These are phyloP conservation scores for Dioctria linearis DNA, from an alignment of 2,888 invertebrate genomes.

Conservation along the genomic window DNA sequence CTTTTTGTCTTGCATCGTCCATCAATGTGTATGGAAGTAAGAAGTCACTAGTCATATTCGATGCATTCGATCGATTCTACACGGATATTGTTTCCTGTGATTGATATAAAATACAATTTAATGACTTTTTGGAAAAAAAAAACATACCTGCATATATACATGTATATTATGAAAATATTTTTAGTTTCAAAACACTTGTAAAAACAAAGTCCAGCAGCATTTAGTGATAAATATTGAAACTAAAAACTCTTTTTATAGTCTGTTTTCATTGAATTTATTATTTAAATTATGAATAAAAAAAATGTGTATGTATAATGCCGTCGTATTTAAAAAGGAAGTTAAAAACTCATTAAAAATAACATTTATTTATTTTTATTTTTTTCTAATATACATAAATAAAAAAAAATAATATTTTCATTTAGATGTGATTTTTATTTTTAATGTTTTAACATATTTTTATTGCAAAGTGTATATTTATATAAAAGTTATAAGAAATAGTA, in stretches of 20 bases:
- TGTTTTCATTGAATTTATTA: slow-evolving; percentile 35
- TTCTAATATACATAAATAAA: slow-evolving; percentile 5
- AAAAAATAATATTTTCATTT: slow-evolving; percentile 12
- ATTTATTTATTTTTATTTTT: slow-evolving; percentile 36
- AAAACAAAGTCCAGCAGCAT: not conserved
- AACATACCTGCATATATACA: too few species aligned
- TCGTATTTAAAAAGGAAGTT: slow-evolving; percentile 35
- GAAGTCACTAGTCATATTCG: slow-evolving; percentile 30
- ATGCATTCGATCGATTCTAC: not conserved
- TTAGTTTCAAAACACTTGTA: slow-evolving; percentile 27
- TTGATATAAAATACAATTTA: not conserved
- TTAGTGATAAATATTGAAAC: not conserved
- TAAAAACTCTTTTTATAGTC: not conserved
- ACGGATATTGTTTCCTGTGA: not conserved
- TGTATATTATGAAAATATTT: not conserved
- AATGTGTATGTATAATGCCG: slow-evolving; percentile 20
- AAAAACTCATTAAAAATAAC: slow-evolving; percentile 16
- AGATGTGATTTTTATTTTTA: slow-evolving; percentile 24
- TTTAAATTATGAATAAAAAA: slow-evolving; percentile 28
- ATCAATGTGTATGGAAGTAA: not conserved
- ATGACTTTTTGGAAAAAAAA: slow-evolving; percentile 23
- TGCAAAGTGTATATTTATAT: slow-evolving; percentile 7
- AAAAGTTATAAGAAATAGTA: not conserved
- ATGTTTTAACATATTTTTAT: not conserved
- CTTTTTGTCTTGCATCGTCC: not conserved